Evolutionary conservation across 2,888 invertebrate species (phyloP).

Genomic region (Lepidochrysops patricia): DNA sequence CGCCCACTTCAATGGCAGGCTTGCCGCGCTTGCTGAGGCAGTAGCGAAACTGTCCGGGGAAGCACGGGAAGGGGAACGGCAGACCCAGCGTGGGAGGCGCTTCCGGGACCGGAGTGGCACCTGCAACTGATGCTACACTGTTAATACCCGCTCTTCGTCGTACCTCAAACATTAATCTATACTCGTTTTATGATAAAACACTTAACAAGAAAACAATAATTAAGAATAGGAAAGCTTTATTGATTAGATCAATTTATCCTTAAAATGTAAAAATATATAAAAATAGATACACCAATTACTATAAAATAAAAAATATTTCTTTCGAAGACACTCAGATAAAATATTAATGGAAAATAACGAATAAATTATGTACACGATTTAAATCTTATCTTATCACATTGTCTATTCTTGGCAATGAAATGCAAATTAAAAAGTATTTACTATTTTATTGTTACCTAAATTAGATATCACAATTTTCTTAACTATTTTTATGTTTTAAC

Average conservation of each 20-base stretch:
- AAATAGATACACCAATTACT: neutral
- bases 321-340: neutral
- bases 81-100: constrained; percentile 56
- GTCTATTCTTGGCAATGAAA: neutral
- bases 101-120: constrained; percentile 37
- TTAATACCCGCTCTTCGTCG: constrained; percentile 33
- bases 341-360: too few species aligned
- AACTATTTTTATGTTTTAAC: too few species aligned
- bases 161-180: neutral
- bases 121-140: constrained; percentile 50
- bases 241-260: neutral
- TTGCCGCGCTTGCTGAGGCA: constrained; percentile 67
- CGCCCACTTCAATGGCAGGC: constrained; percentile 66
- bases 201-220: neutral
- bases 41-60: constrained; percentile 67
- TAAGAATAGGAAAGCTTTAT: neutral
- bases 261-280: neutral
- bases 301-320: neutral
- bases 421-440: too few species aligned
- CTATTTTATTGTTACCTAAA: too few species aligned
- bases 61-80: constrained; percentile 66
- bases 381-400: neutral
- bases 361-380: neutral
- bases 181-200: neutral
- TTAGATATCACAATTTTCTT: too few species aligned